Evolutionary conservation across 2,888 invertebrate genomes (phyloP).

Genomic region (Thereva unica): DNA sequence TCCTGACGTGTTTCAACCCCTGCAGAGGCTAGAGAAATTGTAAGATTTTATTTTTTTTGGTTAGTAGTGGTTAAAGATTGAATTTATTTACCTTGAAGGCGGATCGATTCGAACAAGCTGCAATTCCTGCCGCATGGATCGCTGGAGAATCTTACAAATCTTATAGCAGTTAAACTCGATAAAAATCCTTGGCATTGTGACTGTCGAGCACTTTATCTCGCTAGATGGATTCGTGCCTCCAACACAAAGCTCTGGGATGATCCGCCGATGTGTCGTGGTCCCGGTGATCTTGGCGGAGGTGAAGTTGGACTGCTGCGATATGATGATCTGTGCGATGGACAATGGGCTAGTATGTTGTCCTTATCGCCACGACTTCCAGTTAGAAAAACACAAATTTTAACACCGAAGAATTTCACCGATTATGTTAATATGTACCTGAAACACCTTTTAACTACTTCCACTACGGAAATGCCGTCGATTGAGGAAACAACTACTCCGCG

Average conservation of each 20-base stretch:
- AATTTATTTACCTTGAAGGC: slow-evolving; percentile 56
- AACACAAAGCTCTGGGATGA: slow-evolving; percentile 61
- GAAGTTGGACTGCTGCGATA: slow-evolving; percentile 62
- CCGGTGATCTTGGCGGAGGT: slow-evolving; percentile 61
- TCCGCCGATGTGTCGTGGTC: slow-evolving; percentile 61
- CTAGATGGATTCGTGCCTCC: slow-evolving; percentile 62
- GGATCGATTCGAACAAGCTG: slow-evolving; percentile 67
- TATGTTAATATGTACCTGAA: slow-evolving; percentile 56
- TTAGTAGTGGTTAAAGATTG: not conserved
- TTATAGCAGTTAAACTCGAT: slow-evolving; percentile 65
- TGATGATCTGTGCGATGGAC: slow-evolving; percentile 70
- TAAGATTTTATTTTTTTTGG: slow-evolving; percentile 50
- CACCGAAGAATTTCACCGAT: slow-evolving; percentile 56
- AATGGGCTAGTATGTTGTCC: slow-evolving; percentile 71
- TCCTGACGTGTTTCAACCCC: slow-evolving; percentile 56
- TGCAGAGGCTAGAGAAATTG: slow-evolving; percentile 60
- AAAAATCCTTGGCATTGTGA: slow-evolving; percentile 70
- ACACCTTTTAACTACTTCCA: slow-evolving; percentile 52
- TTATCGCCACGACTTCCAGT: slow-evolving; percentile 56
- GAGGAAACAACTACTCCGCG: slow-evolving; percentile 32
- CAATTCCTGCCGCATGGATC: slow-evolving; percentile 65
- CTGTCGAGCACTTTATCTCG: slow-evolving; percentile 67
- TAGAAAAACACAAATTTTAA: slow-evolving; percentile 55
- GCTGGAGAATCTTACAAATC: slow-evolving; percentile 62
- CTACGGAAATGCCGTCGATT: slow-evolving; percentile 1